Evolutionary conservation across 2,888 invertebrate genomes (phyloP), one percentile per base, ranked within the genome.

Genomic region (Drosophila setosimentum): DNA sequence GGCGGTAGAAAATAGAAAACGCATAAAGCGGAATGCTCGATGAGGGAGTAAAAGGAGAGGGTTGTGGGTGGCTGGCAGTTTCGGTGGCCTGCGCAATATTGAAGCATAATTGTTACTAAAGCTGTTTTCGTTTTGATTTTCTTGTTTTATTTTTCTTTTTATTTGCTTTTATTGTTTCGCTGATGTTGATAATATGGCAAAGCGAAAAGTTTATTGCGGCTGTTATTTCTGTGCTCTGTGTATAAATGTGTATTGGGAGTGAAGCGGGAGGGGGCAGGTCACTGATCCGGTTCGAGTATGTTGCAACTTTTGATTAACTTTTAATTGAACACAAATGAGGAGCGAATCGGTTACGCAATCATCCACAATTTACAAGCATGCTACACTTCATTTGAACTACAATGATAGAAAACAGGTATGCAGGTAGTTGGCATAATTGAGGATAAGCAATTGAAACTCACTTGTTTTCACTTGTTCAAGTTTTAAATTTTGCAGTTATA

Each of bases 271-370:
- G 11, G 40, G 24, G 35, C 51, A n/a, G 62, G 37, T 61, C 58
- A 53, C 54, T 54, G 67, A 73, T 79, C 55, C 54, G 67, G 64
- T 79, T 55, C 37, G 54, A 35, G 54, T 54, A 27, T 37, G 18
- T 84, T 79, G 67, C 60, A 75, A 77, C 68, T 72, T 81, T 79
- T 82, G 87, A 85, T 85, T 87, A 77, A 80, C 77, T 84, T 89
- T 84, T 89, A 89, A 85, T 87, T 89, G 87, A 68, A 82, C 89
- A 73, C 74, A 87, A 84, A 82, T 82, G 77, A 75, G 73, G 50
- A 40, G 7, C 27, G 27, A 58, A 57, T 51, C 49, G 48, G 48
- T 54, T 74, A 81, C 57, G 48, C 78, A 73, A 80, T 72, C 55
- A 73, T 63, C 37, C 42, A 18, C 42, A 18, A 42, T 29, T 48